phyloP scores from a whole-genome alignment of 1,140 invertebrate species.

The Arion vulgaris region DNA sequence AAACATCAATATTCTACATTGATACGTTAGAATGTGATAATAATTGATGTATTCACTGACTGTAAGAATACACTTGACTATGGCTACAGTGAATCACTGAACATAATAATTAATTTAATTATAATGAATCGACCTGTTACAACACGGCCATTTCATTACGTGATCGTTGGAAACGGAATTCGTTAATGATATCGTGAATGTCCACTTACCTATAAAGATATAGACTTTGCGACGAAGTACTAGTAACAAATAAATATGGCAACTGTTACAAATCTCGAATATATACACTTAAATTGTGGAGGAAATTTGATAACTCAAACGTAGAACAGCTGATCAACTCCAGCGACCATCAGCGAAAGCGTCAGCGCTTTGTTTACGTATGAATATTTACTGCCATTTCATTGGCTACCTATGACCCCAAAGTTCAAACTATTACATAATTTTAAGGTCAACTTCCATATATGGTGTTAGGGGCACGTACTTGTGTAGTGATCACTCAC shows the following conservation, averaged over 20 bases:
- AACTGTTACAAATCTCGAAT: background rate
- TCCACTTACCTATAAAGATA: conserved; percentile 11
- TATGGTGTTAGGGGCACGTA: conserved; percentile 28
- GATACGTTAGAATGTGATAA: no score
- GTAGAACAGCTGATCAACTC: conserved; percentile 51
- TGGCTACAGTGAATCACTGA: no score
- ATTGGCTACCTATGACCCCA: conserved; percentile 2
- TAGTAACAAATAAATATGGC: background rate
- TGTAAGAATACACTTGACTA: no score
- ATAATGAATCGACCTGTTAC: no score
- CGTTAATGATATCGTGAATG: background rate
- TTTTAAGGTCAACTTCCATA: conserved; percentile 42
- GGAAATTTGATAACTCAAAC: background rate
- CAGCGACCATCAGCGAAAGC: conserved; percentile 42
- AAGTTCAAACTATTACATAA: conserved; percentile 41
- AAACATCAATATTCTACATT: no score
- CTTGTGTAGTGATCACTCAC: conserved; percentile 45
- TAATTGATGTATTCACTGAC: no score
- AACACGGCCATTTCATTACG: no score
- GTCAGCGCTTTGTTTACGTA: conserved; percentile 55
- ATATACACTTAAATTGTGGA: background rate
- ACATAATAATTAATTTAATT: no score
- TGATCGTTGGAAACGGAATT: background rate
- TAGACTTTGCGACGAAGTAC: background rate
- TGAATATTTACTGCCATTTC: conserved; percentile 11